A percentile compares a stretch with the other conserved stretches of the same genome.
phyloP scores from a whole-genome alignment of 2,113 vertebrate species.

The Tretioscincus oriximinensis region DNA sequence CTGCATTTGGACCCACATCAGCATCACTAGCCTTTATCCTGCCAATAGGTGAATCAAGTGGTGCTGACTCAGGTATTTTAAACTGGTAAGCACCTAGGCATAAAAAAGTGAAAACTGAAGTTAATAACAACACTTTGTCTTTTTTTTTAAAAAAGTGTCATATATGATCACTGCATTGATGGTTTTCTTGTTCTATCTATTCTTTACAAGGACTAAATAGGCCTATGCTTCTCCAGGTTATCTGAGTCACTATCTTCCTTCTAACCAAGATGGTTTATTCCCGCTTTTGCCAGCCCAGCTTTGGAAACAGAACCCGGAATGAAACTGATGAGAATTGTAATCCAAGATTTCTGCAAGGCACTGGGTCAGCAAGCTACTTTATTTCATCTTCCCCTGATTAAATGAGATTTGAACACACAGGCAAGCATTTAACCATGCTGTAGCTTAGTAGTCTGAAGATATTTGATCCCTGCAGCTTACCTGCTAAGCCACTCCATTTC shows the following conservation, averaged over 20 bases:
- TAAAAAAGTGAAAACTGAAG: conserved; percentile 21
- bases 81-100: conserved; percentile 87
- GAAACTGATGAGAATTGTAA: too few relatives aligned
- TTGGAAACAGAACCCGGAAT: too few relatives aligned
- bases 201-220: not conserved
- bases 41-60: conserved; percentile 77
- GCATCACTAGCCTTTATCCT: conserved; percentile 86
- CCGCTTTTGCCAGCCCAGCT: not conserved
- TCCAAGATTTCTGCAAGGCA: too few relatives aligned
- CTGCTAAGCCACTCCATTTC: not conserved
- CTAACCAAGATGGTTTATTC: not conserved
- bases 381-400: not conserved
- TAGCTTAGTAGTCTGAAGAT: not conserved
- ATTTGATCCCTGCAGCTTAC: too few relatives aligned
- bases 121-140: not conserved
- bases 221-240: not conserved
- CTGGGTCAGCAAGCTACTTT: not conserved
- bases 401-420: not conserved
- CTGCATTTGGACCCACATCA: conserved; percentile 87
- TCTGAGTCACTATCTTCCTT: not conserved
- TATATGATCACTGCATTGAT: not conserved
- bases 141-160: not conserved
- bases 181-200: fast-evolving
- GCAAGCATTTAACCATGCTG: not conserved
- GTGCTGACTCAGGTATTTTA: conserved; percentile 79